phyloP scores from a whole-genome alignment of 2,797 vertebrate species.

The Tapera naevia region DNA sequence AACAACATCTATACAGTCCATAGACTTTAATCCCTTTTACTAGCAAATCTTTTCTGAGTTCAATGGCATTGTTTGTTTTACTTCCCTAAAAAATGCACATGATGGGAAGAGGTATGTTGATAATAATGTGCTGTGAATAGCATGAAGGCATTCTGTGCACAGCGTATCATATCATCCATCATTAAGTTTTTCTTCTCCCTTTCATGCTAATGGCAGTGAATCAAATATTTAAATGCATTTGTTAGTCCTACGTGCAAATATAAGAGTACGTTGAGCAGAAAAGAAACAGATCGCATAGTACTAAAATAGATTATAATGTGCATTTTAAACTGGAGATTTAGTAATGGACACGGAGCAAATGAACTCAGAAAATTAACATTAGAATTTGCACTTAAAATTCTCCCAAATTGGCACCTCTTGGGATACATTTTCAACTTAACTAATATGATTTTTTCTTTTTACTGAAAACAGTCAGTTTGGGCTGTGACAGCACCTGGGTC shows the following conservation, averaged over 20 bases:
- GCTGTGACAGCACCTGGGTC: conserved; percentile 70
- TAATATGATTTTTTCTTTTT: conserved; percentile 45
- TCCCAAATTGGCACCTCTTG: conserved; percentile 59
- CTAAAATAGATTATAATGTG: not conserved
- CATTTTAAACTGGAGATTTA: not conserved
- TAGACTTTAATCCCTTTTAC: conserved; percentile 56
- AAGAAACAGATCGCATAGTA: not conserved
- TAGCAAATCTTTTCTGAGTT: conserved; percentile 33
- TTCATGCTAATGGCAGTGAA: conserved; percentile 31
- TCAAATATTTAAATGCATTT: conserved; percentile 71
- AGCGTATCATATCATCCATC: conserved; percentile 57
- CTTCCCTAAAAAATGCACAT: conserved; percentile 37
- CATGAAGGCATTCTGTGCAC: conserved; percentile 65
- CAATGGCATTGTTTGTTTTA: conserved; percentile 64
- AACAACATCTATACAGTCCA: conserved; percentile 42
- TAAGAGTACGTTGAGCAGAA: not conserved
- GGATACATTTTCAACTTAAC: conserved; percentile 52
- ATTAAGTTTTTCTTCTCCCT: conserved; percentile 35
- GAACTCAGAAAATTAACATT: conserved; percentile 52
- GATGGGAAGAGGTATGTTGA: conserved; percentile 59
- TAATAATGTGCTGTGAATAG: conserved; percentile 58
- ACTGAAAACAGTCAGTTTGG: conserved; percentile 59
- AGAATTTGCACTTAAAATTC: conserved; percentile 55
- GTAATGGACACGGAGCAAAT: not conserved
- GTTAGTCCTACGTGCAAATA: conserved; percentile 20